Percentiles rank a stretch among this genome's conserved stretches.
Conservation (phyloP, 1,140 invertebrate genomes). For the Mesaphorura yosii region DNA sequence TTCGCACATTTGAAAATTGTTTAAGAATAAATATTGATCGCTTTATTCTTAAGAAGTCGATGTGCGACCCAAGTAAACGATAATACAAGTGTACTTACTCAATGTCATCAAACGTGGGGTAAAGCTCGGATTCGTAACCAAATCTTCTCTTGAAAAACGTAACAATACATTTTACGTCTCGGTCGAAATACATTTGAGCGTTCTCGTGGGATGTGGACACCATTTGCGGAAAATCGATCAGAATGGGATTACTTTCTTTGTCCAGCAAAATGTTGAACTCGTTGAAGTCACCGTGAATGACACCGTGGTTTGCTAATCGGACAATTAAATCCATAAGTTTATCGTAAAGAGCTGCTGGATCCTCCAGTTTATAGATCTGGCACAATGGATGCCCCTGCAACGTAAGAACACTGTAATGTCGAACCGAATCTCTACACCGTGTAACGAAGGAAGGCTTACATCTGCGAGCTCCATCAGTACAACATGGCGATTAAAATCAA, state of each 20-base stretch:
- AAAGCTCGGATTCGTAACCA: conserved; percentile 76
- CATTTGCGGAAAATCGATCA: conserved; percentile 99
- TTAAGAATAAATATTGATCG: too few species aligned
- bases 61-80: not conserved
- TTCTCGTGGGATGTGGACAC: conserved; percentile 85
- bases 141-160: conserved; percentile 88
- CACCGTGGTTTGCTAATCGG: conserved; percentile 77
- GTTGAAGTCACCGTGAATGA: conserved; percentile 98
- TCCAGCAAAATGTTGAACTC: conserved; percentile 96
- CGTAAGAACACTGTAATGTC: too few species aligned
- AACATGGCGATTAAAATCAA: conserved; percentile 92
- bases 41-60: conserved; percentile 2
- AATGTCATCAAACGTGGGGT: conserved; percentile 74
- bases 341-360: conserved; percentile 75
- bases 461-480: conserved; percentile 87
- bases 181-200: conserved; percentile 84
- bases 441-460: conserved; percentile 32
- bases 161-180: conserved; percentile 86
- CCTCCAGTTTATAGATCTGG: conserved; percentile 63
- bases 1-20: too few species aligned
- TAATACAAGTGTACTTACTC: conserved; percentile 36
- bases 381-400: conserved; percentile 61
- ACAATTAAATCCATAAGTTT: conserved; percentile 92
- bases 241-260: conserved; percentile 59
- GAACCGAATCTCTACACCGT: not conserved